Evolutionary conservation across 2,113 vertebrate species (phyloP), one percentile per base, ranked within the genome.

Genomic region (Herpetotheres cachinnans): DNA sequence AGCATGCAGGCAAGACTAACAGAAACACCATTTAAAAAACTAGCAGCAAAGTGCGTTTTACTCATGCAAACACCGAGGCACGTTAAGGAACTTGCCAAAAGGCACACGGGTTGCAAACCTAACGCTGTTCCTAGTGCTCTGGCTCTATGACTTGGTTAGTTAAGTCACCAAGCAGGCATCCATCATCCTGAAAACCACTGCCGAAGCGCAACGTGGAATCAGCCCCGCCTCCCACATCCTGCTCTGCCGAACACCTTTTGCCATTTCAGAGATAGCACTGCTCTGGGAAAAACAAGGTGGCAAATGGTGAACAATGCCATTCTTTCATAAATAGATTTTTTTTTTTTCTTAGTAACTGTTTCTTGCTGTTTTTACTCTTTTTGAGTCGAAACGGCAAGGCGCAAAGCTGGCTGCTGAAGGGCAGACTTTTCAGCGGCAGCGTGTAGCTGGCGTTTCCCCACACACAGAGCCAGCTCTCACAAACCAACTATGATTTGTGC

Each of bases 211-310:
- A 2, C 1, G 11, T 20, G 38, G 61, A 49, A 55, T 42, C 59
- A 34, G 27, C 46, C 76, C 50, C 40, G 73, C 40, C 14, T 77
- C 67, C 38, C 62, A 6, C 40, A 5, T 26, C 59, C 26, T 36
- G 26, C 29, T 29, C 50, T 74, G 76, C 25, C 8, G 1, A 77
- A 30, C 0, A 0, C 0, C 0, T 56, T 65, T 44, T 77, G 25
- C 34, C 19, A 2, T 55, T 66, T 58, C 61, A 34, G 65, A 81
- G 55, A n/a, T 66, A 47, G 65, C 54, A 11, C 0, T 56, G 16
- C 59, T 66, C 69, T 32, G 72, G 69, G 63, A 59, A 74, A 69
- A 89, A n/a, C 3, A 20, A 49, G 40, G 36, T 56, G 70, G n/a
- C 46, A 86, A 81, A 44, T 20, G 1, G 54, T 52, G 40, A 77